Evolutionary conservation across 2,797 vertebrate species (phyloP), one percentile per base, ranked within the genome.

Genomic region (Enteromius trimaculatus): DNA sequence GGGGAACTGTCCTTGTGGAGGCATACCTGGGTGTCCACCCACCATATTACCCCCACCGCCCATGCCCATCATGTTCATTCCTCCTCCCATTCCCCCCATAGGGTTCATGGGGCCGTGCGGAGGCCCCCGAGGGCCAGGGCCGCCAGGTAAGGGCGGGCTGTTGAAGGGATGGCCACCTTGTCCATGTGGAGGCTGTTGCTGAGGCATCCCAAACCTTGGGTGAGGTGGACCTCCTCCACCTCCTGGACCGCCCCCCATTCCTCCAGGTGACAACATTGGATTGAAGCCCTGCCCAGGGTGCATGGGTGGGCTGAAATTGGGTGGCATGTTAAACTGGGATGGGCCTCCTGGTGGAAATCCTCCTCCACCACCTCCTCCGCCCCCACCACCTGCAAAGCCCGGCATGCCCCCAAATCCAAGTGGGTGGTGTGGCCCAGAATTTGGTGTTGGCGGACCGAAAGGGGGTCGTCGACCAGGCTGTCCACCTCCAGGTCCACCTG

Each of bases 251-350:
- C 88, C 86, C 72, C 94, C 94, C 94, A 96, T 95, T 71, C 81
- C 91, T 4, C 95, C 95, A 23, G 95, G 95, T 31, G 95, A 95
- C 88, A 96, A 88, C 94, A 96, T 95, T 49, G 95, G 94, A 86
- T 95, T 96, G 86, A 96, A 95, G 64, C 93, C 94, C 26, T 93
- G 92, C 14, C 95, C 95, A 0, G 94, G 93, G 80, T 95, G 95
- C 95, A 96, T 95, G n/a, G 95, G 95, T 16, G 95, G 95, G 89
- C 95, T 96, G 68, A 96, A 96, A 87, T 95, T 95, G 68, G 94
- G 95, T 53, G 94, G 95, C 90, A 96, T 95, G 86, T 95, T 95
- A 87, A 96, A 94, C 79, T 95, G 92, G n/a, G 94, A 94, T 0
- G 96, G 91, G 55, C 96, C 95, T n/a, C 96, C 95, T 53, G 94